A percentile compares a stretch with the other conserved stretches of the same genome.
These are phyloP conservation scores for Hyla sarda DNA, from an alignment of 2,113 vertebrate genomes.

Conservation along the genomic window DNA sequence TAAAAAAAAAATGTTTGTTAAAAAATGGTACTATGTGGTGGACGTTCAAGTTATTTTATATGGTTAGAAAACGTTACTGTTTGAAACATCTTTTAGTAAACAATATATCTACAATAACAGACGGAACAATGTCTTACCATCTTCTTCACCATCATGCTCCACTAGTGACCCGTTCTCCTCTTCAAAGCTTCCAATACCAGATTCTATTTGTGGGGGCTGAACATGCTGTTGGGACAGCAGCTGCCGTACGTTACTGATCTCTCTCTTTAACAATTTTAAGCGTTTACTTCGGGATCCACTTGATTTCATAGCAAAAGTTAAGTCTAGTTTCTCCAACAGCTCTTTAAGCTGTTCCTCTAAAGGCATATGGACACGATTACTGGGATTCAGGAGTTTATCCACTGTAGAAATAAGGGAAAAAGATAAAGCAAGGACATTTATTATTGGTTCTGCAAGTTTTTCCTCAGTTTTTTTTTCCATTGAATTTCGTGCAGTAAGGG, in stretches of 20 bases:
- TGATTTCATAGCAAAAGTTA: constrained; percentile 93
- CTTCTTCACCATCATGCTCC: constrained; percentile 73
- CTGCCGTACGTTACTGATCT: constrained; percentile 85
- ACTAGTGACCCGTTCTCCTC: constrained; percentile 69
- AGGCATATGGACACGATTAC: constrained; percentile 83
- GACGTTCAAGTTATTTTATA: not conserved
- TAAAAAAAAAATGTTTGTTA: too few species aligned
- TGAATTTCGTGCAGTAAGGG: too few species aligned
- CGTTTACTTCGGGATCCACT: constrained; percentile 94
- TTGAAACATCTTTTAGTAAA: too few species aligned
- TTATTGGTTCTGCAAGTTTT: too few species aligned
- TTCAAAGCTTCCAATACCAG: constrained; percentile 72
- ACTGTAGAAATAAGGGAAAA: constrained; percentile 70
- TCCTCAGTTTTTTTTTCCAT: too few species aligned
- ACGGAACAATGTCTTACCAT: constrained; percentile 72
- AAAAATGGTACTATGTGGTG: too few species aligned
- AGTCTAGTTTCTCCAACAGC: constrained; percentile 92
- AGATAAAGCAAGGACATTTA: not conserved
- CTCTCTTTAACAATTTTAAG: constrained; percentile 90
- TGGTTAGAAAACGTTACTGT: not conserved
- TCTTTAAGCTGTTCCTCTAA: constrained; percentile 90
- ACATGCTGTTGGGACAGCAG: constrained; percentile 84
- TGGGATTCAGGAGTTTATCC: constrained; percentile 87
- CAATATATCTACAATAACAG: not conserved
- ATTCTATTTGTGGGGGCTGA: constrained; percentile 70